These are phyloP conservation scores for Brevimyrus niger DNA, from an alignment of 2,113 vertebrate species.

Conservation along the genomic window DNA sequence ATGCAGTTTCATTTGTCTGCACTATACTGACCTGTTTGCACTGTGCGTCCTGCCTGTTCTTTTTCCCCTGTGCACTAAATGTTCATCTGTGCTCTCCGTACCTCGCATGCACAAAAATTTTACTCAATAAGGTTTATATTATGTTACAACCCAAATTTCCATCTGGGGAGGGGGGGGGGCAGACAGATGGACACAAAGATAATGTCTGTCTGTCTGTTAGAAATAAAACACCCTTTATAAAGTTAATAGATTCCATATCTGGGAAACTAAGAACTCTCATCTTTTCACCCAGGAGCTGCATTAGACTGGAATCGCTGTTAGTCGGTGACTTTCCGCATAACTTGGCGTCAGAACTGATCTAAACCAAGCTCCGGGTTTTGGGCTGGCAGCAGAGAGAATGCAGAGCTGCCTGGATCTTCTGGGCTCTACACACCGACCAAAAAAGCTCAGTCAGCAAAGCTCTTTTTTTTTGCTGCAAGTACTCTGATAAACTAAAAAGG, in stretches of 20 bases:
- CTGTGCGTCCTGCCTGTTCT: neutral
- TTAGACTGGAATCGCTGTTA: neutral
- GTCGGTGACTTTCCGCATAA: neutral
- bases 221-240: no score
- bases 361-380: neutral
- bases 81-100: neutral
- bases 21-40: neutral
- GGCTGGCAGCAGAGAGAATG: neutral
- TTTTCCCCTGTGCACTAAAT: neutral
- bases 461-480: neutral
- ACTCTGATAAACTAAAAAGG: neutral
- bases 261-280: neutral
- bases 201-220: neutral
- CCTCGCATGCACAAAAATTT: neutral
- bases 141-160: neutral
- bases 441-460: neutral
- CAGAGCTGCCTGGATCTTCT: neutral
- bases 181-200: neutral
- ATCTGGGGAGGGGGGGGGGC: no score
- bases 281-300: neutral
- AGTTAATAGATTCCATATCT: neutral
- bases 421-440: neutral
- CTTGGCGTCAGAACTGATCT: neutral
- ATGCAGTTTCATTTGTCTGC: neutral
- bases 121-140: neutral